Conservation (phyloP, 2,888 invertebrate genomes). For the Agrilus mali region DNA sequence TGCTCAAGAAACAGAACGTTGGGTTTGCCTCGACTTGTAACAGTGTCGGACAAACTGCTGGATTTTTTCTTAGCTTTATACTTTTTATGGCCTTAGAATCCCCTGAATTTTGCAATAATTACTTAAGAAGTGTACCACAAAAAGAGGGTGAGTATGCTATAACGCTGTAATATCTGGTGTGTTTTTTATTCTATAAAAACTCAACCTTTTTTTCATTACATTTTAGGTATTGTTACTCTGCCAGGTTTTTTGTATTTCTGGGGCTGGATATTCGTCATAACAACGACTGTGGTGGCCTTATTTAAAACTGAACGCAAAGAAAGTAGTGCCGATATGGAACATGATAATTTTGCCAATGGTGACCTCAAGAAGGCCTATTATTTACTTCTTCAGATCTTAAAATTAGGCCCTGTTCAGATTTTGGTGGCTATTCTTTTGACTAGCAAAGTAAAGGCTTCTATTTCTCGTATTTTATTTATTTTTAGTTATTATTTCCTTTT, state of each 20-base stretch:
- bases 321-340: conserved; percentile 30
- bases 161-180: conserved; percentile 10
- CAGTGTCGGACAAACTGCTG: conserved; percentile 95
- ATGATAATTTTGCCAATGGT: conserved; percentile 31
- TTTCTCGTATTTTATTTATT: neutral
- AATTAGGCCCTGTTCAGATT: conserved; percentile 67
- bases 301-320: conserved; percentile 69
- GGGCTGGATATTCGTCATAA: conserved; percentile 82
- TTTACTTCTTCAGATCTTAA: conserved; percentile 69
- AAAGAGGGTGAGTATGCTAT: conserved; percentile 61
- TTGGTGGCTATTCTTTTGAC: conserved; percentile 75
- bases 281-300: conserved; percentile 79
- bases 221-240: conserved; percentile 29
- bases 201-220: neutral
- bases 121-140: conserved; percentile 60
- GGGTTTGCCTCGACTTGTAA: conserved; percentile 99
- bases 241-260: conserved; percentile 86
- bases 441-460: conserved; percentile 56
- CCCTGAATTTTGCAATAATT: conserved; percentile 88
- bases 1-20: conserved; percentile 92
- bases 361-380: conserved; percentile 65
- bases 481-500: conserved; percentile 17
- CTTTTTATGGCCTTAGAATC: conserved; percentile 94
- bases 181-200: neutral
- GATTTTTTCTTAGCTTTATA: conserved; percentile 93